These are phyloP conservation scores for Anser cygnoides DNA, from an alignment of 2,113 vertebrate species.

Conservation along the genomic window DNA sequence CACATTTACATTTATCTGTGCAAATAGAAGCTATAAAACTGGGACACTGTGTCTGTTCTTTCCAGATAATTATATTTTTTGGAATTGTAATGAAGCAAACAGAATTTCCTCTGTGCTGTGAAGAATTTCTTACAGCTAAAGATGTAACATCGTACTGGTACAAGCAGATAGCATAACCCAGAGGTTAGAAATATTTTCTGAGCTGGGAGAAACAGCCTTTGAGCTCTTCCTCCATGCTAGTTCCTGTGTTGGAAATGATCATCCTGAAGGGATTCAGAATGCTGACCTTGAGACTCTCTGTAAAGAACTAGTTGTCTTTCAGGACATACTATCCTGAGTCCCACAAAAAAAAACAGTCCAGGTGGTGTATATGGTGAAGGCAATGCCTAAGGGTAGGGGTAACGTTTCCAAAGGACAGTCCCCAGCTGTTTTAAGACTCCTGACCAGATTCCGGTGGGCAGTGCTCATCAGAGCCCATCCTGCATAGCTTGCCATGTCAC, in stretches of 20 bases:
- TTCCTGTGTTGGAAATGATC: not conserved
- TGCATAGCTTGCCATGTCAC: not conserved
- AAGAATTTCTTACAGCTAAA: not conserved
- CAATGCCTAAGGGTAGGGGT: too few species aligned
- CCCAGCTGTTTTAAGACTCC: not conserved
- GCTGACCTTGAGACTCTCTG: not conserved
- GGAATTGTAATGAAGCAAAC: conserved; percentile 13
- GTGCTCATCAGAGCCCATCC: not conserved
- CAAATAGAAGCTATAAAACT: not conserved
- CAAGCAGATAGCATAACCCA: not conserved
- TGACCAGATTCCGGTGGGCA: not conserved
- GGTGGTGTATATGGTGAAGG: not conserved
- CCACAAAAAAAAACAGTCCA: not conserved
- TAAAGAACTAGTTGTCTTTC: not conserved
- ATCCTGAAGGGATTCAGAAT: not conserved
- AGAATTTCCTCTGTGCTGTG: rapidly evolving
- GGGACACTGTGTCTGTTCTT: not conserved
- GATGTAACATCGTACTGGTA: not conserved
- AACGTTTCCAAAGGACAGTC: not conserved
- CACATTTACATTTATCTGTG: conserved; percentile 39
- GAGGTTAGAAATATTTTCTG: not conserved
- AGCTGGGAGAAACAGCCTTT: not conserved
- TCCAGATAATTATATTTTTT: conserved; percentile 40
- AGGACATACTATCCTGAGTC: not conserved
- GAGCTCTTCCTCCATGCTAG: not conserved